These are phyloP conservation scores for Stichopus horrens DNA, from an alignment of 53 echinoderm and acorn worm genomes.

Conservation along the genomic window DNA sequence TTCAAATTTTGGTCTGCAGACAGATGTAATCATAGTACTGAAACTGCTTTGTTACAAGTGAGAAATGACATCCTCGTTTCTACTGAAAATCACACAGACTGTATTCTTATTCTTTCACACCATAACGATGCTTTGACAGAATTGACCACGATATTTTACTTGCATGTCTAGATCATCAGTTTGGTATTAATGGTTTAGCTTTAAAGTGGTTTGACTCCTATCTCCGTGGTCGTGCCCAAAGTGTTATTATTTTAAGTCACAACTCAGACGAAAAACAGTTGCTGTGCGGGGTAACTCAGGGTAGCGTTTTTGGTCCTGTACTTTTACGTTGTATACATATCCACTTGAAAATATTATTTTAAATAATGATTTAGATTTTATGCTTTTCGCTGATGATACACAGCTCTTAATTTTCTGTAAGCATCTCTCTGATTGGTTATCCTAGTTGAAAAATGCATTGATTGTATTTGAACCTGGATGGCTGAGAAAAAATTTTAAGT, in stretches of 20 bases:
- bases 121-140: too few species aligned
- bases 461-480: neutral
- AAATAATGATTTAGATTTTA: neutral
- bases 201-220: conserved; percentile 15
- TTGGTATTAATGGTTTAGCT: neutral
- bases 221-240: neutral
- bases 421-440: neutral
- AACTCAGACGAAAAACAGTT: neutral
- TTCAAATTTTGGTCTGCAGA: too few species aligned
- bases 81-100: too few species aligned
- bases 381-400: conserved; percentile 12
- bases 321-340: conserved; percentile 13
- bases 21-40: too few species aligned
- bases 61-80: too few species aligned
- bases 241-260: neutral
- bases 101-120: too few species aligned
- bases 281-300: neutral
- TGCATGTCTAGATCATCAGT: neutral
- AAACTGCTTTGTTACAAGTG: too few species aligned
- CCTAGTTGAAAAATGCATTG: neutral
- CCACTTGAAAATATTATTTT: conserved; percentile 10
- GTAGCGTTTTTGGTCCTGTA: neutral
- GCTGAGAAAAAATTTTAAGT: neutral
- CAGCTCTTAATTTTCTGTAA: neutral
- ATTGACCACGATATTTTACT: too few species aligned